phyloP scores from a whole-genome alignment of 1,140 invertebrate genomes.

The Liolophura sinensis region DNA sequence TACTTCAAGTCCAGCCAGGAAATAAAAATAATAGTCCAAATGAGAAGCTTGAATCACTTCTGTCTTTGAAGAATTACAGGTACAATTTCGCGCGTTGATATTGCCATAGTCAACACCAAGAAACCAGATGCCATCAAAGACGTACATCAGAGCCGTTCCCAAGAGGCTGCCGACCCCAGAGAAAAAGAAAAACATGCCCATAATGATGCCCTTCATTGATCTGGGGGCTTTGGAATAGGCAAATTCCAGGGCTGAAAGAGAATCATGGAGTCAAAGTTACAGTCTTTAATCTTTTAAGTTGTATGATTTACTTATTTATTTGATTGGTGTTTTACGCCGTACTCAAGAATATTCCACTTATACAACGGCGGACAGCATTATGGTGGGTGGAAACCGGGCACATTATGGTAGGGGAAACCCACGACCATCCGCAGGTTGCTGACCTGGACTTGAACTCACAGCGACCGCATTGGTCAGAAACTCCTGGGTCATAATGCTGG shows the following conservation, averaged over 20 bases:
- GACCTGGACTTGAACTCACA: no score
- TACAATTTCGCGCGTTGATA: conserved; percentile 60
- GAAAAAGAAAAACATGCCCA: conserved; percentile 62
- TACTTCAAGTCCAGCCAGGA: conserved; percentile 59
- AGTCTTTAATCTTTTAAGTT: no score
- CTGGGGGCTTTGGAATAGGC: conserved; percentile 62
- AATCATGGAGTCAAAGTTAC: no score
- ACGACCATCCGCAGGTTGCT: no score
- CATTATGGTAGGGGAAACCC: no score
- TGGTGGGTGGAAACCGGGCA: no score
- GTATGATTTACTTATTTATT: no score
- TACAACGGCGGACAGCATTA: no score
- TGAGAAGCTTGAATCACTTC: conserved; percentile 44
- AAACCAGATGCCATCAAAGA: conserved; percentile 52
- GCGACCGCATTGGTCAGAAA: no score
- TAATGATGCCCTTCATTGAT: conserved; percentile 64
- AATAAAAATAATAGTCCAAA: conserved; percentile 63
- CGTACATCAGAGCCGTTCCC: conserved; percentile 53
- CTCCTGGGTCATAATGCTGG: no score
- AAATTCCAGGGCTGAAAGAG: conserved; percentile 61
- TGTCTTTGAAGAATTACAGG: conserved; percentile 7
- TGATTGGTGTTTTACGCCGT: no score
- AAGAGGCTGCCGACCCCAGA: conserved; percentile 62
- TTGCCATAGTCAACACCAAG: conserved; percentile 47
- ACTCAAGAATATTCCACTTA: no score